Evolutionary conservation across 2,797 vertebrate genomes (phyloP), one percentile per base, ranked within the genome.

Genomic region (Lycodopsis pacificus): DNA sequence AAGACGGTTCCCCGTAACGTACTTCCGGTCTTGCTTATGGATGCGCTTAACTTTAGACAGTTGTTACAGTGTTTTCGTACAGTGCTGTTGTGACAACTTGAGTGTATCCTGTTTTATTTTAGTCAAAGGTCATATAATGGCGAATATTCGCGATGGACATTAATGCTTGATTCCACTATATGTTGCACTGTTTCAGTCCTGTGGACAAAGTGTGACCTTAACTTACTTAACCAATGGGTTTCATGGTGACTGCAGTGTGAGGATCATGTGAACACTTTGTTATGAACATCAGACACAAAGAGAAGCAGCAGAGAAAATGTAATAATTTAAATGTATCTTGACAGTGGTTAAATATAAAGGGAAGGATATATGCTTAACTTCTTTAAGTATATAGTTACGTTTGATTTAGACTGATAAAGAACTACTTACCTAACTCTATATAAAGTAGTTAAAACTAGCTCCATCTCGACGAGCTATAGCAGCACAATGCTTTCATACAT

Each of bases 1-100:
- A 65, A 88, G 70, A 80, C 1, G 1, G 0, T 4, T 80, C 19
- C 1, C 0, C 0, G 0, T 15, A 1, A 9, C 1, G 5, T 48
- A 69, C 36, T 66, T 89, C 89, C 59, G 79, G 14, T 53, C 81
- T 82, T 40, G 81, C n/a, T 27, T 48, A 2, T 22, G 2, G 3
- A 4, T 30, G 3, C 0, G 2, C 10, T 27, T 27, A 27, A 14
- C 4, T 1, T 42, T 36, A 14, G 14, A 34, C 7, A 40, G 3
- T 34, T 7, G 20, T 5, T 6, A 58, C 2, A 1, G 0, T 53
- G 17, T 19, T 40, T 25, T 51, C 0, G 30, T n/a, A 0, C 13
- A 4, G 13, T 62, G 12, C 19, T 32, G 34, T 19, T 51, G 44
- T 10, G 13, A 56, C 6, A 36, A 7, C 15, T 25, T 11, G 4